Percentiles rank a stretch among this genome's conserved stretches.
These are phyloP conservation scores for Eupithecia tripunctaria DNA, from an alignment of 2,888 invertebrate species.

Conservation along the genomic window DNA sequence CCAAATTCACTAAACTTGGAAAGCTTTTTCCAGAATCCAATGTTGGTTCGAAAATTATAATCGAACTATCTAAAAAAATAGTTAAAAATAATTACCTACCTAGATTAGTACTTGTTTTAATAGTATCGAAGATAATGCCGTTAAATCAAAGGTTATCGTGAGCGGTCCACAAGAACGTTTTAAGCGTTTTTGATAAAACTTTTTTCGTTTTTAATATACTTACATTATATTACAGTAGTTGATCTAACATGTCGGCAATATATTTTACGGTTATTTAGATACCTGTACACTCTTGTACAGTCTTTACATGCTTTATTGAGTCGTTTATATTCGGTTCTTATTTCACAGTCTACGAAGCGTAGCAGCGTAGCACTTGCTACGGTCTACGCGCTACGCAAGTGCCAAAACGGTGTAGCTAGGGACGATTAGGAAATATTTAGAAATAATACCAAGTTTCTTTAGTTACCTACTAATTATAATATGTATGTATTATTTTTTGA, in stretches of 20 bases:
- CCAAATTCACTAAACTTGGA: not conserved
- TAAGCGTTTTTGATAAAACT: not conserved
- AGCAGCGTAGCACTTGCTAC: slow-evolving; percentile 48
- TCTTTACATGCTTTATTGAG: not conserved
- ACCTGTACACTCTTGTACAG: too few species aligned
- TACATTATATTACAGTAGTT: not conserved
- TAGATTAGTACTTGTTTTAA: not conserved
- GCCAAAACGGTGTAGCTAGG: slow-evolving; percentile 32
- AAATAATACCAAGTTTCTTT: not conserved
- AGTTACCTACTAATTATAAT: too few species aligned
- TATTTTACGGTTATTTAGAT: too few species aligned
- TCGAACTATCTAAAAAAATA: not conserved
- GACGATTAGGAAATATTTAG: not conserved
- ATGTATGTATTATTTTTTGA: too few species aligned
- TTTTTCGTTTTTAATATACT: not conserved
- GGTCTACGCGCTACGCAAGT: slow-evolving; percentile 46
- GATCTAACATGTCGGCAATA: not conserved
- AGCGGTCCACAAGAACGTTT: not conserved
- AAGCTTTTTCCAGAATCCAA: not conserved
- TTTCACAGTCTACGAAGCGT: slow-evolving; percentile 58
- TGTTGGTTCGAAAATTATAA: not conserved
- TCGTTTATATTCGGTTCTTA: slow-evolving; percentile 18
- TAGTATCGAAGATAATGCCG: not conserved
- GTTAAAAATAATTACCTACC: too few species aligned
- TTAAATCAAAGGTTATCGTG: not conserved